These are phyloP conservation scores for Stenodema calcarata DNA, from an alignment of 2,888 invertebrate species.

Conservation along the genomic window DNA sequence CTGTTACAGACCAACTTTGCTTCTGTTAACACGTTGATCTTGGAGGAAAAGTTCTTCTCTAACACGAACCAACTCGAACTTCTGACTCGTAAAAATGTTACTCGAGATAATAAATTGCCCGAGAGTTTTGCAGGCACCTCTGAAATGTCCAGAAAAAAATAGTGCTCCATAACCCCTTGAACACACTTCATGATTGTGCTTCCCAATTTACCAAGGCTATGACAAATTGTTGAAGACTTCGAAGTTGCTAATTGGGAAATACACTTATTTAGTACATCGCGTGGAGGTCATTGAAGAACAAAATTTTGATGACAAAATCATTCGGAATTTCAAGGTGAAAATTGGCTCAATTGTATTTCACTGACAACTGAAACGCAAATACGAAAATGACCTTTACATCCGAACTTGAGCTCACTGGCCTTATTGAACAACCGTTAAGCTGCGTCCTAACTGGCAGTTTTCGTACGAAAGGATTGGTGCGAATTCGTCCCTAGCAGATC, in stretches of 20 bases:
- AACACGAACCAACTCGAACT: background rate
- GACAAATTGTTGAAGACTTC: background rate
- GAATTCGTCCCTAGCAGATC: too few relatives aligned
- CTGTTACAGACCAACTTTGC: background rate
- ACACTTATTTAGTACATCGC: background rate
- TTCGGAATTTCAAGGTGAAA: too few relatives aligned
- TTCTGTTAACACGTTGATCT: background rate
- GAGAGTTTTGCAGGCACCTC: background rate
- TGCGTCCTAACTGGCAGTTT: too few relatives aligned
- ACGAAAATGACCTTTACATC: too few relatives aligned
- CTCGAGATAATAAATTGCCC: background rate
- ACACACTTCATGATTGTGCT: too few relatives aligned
- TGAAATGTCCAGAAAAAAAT: background rate
- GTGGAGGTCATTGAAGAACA: background rate
- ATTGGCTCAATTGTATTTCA: too few relatives aligned
- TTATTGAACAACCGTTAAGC: too few relatives aligned
- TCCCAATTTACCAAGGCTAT: background rate
- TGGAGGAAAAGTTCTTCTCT: background rate
- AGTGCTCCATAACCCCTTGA: too few relatives aligned
- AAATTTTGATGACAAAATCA: too few relatives aligned
- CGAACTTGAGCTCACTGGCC: too few relatives aligned
- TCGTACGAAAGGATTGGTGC: too few relatives aligned
- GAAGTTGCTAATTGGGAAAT: background rate
- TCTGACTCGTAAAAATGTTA: background rate
- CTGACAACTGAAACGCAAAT: too few relatives aligned